Evolutionary conservation across 2,797 vertebrate genomes (phyloP).

Genomic region (Lepidocolaptes lacrymiger): DNA sequence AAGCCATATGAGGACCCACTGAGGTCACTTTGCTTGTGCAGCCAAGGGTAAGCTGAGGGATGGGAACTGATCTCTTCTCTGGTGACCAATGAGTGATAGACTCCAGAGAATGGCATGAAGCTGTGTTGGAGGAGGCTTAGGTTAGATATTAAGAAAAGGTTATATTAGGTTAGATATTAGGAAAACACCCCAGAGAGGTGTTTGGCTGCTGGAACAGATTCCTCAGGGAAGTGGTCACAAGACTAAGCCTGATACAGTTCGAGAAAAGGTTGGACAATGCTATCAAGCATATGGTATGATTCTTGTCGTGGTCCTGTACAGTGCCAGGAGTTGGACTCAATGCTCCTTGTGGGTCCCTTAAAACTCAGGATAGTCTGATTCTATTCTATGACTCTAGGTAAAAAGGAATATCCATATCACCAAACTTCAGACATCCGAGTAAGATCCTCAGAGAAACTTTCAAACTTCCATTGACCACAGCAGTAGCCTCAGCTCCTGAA

Average conservation of each 20-base stretch:
- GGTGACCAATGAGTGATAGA: not conserved
- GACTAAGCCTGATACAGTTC: not conserved
- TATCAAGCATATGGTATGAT: not conserved
- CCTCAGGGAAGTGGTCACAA: not conserved
- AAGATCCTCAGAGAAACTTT: not conserved
- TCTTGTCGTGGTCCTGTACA: not conserved
- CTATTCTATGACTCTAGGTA: not conserved
- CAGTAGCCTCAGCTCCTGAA: not conserved
- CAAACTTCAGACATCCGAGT: not conserved
- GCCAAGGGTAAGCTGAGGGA: not conserved
- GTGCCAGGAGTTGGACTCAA: accelerated
- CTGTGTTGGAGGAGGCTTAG: not conserved
- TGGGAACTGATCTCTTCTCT: not conserved
- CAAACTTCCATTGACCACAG: not conserved
- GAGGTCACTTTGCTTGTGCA: not conserved
- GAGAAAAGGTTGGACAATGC: not conserved
- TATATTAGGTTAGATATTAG: not conserved
- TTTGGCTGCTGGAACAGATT: not conserved
- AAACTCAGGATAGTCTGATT: accelerated
- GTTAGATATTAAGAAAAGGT: not conserved
- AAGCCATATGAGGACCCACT: not conserved
- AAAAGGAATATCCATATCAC: not conserved
- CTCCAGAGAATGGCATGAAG: not conserved
- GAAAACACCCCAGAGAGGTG: not conserved
- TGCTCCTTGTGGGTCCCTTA: not conserved